Percentiles rank a stretch among this genome's conserved stretches.
These are phyloP conservation scores for Dryobotodes eremita DNA, from an alignment of 2,888 invertebrate species.

Conservation along the genomic window DNA sequence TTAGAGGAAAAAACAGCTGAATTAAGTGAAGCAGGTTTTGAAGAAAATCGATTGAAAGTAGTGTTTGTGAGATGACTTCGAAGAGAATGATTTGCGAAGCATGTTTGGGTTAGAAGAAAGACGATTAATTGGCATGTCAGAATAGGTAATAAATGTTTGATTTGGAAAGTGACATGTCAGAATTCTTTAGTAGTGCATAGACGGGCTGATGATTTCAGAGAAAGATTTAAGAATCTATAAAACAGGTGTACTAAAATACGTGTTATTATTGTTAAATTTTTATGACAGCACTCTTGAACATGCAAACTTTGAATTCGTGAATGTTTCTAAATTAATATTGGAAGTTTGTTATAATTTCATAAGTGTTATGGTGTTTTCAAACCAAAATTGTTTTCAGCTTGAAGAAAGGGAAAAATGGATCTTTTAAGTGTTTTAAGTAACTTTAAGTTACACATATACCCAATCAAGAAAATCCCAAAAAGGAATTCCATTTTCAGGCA, in stretches of 20 bases:
- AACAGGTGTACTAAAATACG: not conserved
- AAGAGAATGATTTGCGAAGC: conserved; percentile 1
- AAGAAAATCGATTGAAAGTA: conserved; percentile 31
- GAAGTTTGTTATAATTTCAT: not conserved
- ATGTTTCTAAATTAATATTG: not conserved
- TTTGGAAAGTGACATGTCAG: conserved; percentile 16
- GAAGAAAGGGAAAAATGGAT: too few relatives aligned
- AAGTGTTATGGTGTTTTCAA: not conserved
- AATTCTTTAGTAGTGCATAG: not conserved
- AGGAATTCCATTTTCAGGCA: conserved; percentile 40
- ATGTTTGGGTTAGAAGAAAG: conserved; percentile 14
- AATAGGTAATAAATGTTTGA: conserved; percentile 16
- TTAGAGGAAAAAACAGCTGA: conserved; percentile 42
- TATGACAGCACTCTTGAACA: not conserved
- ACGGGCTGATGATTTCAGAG: not conserved
- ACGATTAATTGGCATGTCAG: conserved; percentile 7
- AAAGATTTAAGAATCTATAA: not conserved
- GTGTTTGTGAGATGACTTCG: conserved; percentile 21
- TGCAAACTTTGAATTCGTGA: not conserved
- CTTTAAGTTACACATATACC: not conserved
- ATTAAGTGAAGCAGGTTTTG: conserved; percentile 34
- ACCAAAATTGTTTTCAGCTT: not conserved
- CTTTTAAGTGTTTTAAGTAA: not conserved
- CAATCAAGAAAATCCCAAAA: conserved; percentile 34
- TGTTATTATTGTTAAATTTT: too few relatives aligned